Evolutionary conservation across 2,888 invertebrate genomes (phyloP).

Genomic region (Spialia ferax): DNA sequence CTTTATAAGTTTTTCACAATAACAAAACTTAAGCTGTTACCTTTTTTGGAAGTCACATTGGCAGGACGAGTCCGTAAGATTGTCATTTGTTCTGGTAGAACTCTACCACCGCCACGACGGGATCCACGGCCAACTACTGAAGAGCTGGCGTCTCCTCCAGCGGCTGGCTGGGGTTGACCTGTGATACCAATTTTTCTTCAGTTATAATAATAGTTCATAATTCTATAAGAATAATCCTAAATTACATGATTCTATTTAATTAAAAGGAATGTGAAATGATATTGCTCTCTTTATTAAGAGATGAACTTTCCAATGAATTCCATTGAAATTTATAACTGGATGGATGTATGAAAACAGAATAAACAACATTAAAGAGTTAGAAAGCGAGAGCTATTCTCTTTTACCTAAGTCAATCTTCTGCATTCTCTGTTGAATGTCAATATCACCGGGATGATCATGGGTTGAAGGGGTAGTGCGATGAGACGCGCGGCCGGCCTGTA

Average conservation of each 20-base stretch:
- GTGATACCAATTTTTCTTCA: too few species aligned
- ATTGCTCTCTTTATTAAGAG: too few species aligned
- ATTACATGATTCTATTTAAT: too few species aligned
- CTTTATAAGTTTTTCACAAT: background rate
- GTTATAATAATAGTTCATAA: too few species aligned
- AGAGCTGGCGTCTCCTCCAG: slow-evolving; percentile 60
- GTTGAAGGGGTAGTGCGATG: slow-evolving; percentile 65
- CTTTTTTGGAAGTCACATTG: slow-evolving; percentile 67
- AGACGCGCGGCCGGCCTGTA: slow-evolving; percentile 67
- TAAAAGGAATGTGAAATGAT: too few species aligned
- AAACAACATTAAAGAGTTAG: background rate
- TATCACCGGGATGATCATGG: slow-evolving; percentile 75
- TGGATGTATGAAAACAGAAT: background rate
- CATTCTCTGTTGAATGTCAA: slow-evolving; percentile 73
- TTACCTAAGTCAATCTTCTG: slow-evolving; percentile 63
- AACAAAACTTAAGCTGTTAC: slow-evolving; percentile 48
- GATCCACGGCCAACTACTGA: slow-evolving; percentile 79
- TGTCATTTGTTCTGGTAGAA: slow-evolving; percentile 70
- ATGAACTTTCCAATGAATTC: too few species aligned
- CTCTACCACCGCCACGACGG: slow-evolving; percentile 82
- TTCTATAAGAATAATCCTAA: too few species aligned
- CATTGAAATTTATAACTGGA: slow-evolving; percentile 11
- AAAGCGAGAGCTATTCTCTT: too few species aligned
- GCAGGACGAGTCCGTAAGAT: slow-evolving; percentile 75
- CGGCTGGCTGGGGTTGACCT: slow-evolving; percentile 48